Conservation (phyloP, 2,797 vertebrate species). For the Oreochromis grahami region DNA sequence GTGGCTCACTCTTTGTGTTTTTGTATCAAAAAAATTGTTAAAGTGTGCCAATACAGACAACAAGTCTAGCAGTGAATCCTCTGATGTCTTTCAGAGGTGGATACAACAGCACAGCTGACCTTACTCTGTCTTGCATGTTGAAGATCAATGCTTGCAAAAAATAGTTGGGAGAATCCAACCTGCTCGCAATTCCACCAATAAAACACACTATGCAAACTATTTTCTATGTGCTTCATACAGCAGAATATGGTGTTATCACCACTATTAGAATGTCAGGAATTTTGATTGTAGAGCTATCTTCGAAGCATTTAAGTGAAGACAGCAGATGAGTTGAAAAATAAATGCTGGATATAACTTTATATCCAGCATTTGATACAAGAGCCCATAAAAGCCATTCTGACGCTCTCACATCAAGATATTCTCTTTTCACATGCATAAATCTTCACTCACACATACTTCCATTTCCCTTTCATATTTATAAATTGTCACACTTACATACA, state of each 20-base stretch:
- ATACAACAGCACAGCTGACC: not conserved
- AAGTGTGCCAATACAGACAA: not conserved
- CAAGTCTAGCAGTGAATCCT: not conserved
- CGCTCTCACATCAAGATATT: not conserved
- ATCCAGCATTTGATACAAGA: not conserved
- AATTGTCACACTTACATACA: not conserved
- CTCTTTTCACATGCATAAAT: not conserved
- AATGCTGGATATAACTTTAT: not conserved
- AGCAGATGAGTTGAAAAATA: not conserved
- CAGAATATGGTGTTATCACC: not conserved
- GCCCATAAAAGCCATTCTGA: not conserved
- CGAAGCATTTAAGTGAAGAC: not conserved
- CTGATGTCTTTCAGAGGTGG: conserved; percentile 17
- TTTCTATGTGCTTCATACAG: not conserved
- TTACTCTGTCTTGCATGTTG: not conserved
- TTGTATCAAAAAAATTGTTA: conserved; percentile 8
- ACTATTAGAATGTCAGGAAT: not conserved
- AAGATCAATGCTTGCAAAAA: not conserved
- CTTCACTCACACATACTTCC: not conserved
- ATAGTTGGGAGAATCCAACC: not conserved
- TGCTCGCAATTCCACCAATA: not conserved
- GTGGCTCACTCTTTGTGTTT: conserved; percentile 28
- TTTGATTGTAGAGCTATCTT: not conserved
- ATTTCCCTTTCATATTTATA: not conserved
- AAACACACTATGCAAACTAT: not conserved